A percentile compares a stretch with the other conserved stretches of the same genome.
Evolutionary conservation across 1,140 invertebrate genomes (phyloP).

Genomic region (Pseudomyrmex gracilis): DNA sequence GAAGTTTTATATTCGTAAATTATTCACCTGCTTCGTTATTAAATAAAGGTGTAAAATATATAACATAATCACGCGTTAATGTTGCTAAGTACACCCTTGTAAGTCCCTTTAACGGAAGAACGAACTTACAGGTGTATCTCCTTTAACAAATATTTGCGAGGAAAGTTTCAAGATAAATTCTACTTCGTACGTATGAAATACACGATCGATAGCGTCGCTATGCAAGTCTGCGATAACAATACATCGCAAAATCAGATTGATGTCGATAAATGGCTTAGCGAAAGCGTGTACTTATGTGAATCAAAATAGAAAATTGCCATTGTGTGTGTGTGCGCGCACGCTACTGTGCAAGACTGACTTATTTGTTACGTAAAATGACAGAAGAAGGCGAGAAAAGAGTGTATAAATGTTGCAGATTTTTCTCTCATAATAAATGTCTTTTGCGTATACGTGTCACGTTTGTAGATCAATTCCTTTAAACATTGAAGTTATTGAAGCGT

Average conservation of each 20-base stretch:
- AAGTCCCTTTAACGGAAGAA: constrained; percentile 11
- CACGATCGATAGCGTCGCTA: constrained; percentile 31
- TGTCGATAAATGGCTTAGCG: not conserved
- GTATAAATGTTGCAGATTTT: constrained; percentile 5
- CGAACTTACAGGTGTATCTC: not conserved
- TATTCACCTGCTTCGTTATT: not conserved
- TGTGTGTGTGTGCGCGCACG: not conserved
- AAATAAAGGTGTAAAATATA: constrained; percentile 3
- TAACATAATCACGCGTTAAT: not conserved
- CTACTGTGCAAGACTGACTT: not conserved
- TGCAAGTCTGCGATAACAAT: constrained; percentile 12
- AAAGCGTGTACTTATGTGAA: not conserved
- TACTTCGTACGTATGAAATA: constrained; percentile 12
- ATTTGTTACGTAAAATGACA: constrained; percentile 19
- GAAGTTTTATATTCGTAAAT: not conserved
- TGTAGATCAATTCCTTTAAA: constrained; percentile 1
- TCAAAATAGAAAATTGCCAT: not conserved
- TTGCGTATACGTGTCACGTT: not conserved
- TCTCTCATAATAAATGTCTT: not conserved
- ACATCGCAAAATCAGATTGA: constrained; percentile 42
- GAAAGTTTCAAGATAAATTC: constrained; percentile 41
- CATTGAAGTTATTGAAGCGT: not conserved
- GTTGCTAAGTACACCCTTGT: not conserved
- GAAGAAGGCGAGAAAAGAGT: not conserved
- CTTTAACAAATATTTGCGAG: constrained; percentile 58